A percentile compares a stretch with the other conserved stretches of the same genome.
phyloP scores from a whole-genome alignment of 1,140 invertebrate species.

The Chionoecetes opilio region DNA sequence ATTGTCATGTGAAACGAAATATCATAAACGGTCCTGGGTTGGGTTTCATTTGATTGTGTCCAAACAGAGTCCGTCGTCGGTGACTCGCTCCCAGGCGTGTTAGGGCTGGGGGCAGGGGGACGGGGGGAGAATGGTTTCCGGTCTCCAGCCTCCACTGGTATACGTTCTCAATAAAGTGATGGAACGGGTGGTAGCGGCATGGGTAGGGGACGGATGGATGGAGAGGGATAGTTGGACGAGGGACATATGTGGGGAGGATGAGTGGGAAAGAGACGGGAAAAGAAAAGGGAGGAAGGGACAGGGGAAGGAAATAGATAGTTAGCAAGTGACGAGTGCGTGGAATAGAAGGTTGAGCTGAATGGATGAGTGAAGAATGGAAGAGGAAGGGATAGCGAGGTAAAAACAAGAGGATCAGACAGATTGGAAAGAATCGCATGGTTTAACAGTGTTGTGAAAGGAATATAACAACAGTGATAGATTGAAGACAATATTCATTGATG shows the following conservation, averaged over 20 bases:
- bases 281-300: not conserved
- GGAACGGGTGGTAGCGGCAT: not conserved
- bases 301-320: not conserved
- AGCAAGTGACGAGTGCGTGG: not conserved
- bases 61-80: constrained; percentile 48
- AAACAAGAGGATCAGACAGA: no score
- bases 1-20: constrained; percentile 78
- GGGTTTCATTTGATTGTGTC: constrained; percentile 68
- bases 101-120: not conserved
- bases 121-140: not conserved
- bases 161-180: constrained; percentile 11
- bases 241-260: not conserved
- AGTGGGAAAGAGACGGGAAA: not conserved
- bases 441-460: no score
- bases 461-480: no score
- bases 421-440: no score
- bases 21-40: constrained; percentile 70
- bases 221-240: not conserved
- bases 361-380: not conserved
- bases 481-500: no score
- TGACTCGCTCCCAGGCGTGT: not conserved
- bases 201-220: not conserved
- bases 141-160: not conserved
- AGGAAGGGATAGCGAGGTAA: not conserved
- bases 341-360: no score